Evolutionary conservation across 2,113 vertebrate species (phyloP).

Genomic region (Eolophus roseicapilla): DNA sequence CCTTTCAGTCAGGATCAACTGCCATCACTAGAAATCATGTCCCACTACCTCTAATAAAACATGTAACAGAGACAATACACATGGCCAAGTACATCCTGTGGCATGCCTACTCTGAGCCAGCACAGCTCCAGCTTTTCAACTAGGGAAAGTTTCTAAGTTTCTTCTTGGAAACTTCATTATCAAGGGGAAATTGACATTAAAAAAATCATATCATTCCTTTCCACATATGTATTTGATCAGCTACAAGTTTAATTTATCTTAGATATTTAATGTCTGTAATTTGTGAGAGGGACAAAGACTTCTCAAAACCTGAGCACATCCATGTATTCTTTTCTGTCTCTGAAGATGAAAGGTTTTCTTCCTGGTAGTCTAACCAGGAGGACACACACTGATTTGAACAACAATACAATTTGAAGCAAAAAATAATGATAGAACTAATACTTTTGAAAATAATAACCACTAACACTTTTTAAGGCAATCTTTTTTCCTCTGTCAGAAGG

Average conservation of each 20-base stretch:
- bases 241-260: neutral
- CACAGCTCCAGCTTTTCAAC: neutral
- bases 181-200: neutral
- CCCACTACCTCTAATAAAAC: neutral
- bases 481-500: neutral
- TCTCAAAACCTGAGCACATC: neutral
- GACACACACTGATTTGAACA: neutral
- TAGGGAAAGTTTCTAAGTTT: neutral
- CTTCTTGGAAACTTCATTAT: neutral
- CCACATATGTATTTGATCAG: neutral
- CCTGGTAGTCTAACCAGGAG: neutral
- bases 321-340: neutral
- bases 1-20: neutral
- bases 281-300: neutral
- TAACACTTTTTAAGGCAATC: neutral
- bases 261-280: neutral
- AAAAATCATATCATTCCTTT: neutral
- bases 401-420: neutral
- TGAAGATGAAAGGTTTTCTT: neutral
- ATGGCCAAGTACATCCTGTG: neutral
- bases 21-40: neutral
- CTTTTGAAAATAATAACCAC: neutral
- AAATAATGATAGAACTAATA: neutral
- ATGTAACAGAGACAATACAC: fast-evolving
- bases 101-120: neutral